Evolutionary conservation across 2,797 vertebrate species (phyloP).

Genomic region (Pangasius djambal): DNA sequence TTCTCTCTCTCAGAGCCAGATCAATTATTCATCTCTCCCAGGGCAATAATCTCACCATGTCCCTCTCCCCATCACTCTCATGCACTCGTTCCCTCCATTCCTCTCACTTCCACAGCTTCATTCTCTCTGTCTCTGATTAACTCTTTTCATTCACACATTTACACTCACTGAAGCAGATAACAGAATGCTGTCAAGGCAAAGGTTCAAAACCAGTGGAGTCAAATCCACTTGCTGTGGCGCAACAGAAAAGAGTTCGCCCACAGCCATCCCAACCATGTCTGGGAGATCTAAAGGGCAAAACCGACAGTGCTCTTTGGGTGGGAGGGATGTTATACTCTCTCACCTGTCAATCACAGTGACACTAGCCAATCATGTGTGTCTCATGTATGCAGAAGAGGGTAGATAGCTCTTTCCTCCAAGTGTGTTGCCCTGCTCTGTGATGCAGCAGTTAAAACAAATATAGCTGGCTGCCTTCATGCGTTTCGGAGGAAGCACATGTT

Average conservation of each 20-base stretch:
- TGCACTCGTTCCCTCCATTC: neutral
- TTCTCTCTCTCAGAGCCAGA: slow-evolving; percentile 43
- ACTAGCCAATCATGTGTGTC: neutral
- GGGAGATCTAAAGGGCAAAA: neutral
- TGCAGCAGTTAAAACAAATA: neutral
- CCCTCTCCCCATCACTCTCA: slow-evolving; percentile 1
- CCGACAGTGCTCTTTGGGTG: neutral
- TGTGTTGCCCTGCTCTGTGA: neutral
- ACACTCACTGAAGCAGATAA: too few relatives aligned
- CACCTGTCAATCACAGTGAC: neutral
- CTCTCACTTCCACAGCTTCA: neutral
- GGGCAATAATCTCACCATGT: slow-evolving; percentile 44
- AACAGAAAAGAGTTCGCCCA: neutral
- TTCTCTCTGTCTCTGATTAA: neutral
- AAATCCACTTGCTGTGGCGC: neutral
- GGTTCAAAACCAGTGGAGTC: neutral
- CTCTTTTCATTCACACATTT: neutral
- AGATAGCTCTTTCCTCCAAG: neutral
- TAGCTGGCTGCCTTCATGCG: neutral
- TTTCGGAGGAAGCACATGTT: neutral
- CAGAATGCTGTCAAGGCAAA: neutral
- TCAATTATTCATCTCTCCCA: slow-evolving; percentile 55
- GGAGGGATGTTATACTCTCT: too few relatives aligned
- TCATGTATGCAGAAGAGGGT: neutral
- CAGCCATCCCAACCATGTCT: neutral